A percentile compares a stretch with the other conserved stretches of the same genome.
Conservation (phyloP, 2,113 vertebrate genomes). For the Ursus arctos region DNA sequence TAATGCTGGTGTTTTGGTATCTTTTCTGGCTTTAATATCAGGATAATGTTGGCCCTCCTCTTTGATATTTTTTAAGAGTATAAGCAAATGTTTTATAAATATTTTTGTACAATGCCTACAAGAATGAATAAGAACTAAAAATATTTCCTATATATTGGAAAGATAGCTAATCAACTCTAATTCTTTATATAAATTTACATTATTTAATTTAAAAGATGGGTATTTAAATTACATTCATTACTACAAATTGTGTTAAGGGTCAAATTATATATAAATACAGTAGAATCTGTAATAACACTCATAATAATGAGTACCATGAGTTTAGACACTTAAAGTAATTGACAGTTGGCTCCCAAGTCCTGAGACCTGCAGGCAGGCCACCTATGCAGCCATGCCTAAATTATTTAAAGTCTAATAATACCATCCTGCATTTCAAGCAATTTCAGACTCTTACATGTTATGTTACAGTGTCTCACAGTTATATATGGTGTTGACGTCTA, state of each 20-base stretch:
- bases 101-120: background rate
- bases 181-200: background rate
- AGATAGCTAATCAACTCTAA: background rate
- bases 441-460: background rate
- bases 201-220: background rate
- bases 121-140: background rate
- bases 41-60: background rate
- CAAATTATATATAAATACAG: background rate
- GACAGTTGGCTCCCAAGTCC: background rate
- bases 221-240: conserved; percentile 7
- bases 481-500: background rate
- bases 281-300: background rate
- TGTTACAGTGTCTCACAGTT: background rate
- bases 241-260: background rate
- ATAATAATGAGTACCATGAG: background rate
- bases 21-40: background rate
- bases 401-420: conserved; percentile 5
- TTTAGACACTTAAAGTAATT: conserved; percentile 51
- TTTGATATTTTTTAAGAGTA: background rate
- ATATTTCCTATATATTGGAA: background rate
- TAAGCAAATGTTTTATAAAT: conserved; percentile 73
- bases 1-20: background rate
- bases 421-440: background rate
- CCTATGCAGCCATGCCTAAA: background rate
- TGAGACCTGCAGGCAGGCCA: background rate